Base-by-base conservation (phyloP, 2,888 invertebrate genomes). In the Dysmachus trigonus region DNA sequence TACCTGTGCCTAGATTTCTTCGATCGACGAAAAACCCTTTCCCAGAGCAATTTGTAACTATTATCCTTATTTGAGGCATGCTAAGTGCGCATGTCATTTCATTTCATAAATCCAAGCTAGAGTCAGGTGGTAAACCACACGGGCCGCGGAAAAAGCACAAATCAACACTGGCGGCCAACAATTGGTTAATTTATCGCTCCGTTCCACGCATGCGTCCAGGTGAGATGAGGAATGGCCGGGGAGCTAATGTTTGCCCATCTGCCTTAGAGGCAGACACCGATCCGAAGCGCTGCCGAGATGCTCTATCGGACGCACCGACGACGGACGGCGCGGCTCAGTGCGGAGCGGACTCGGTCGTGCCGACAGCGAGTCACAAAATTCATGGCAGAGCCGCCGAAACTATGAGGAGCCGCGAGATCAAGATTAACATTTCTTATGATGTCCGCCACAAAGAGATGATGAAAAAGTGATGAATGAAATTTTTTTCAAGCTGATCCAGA, bases 401-500 rank as follows among this genome's bases (percentile, higher is more conserved):
- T 53, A 53, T 85, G 85, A 76, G 76, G 53, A 77, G 82, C 86
- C 74, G 83, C 86, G 51, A 85, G 77, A 86, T 86, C 86, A 86
- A 86, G 86, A 86, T 86, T 86, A 86, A 77, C 31, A 86, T 72
- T 84, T 84, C 79, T 79, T 86, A 79, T 85, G 79, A 85, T 86
- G 86, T 33, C 77, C 77, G 79, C 22, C 85, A 86, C 71, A 86
- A 86, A 86, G 76, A 86, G 85, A 85, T 77, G 77, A 86, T 85
- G 86, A 86, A 86, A 76, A 86, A 79, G 77, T 86, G 86, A 79
- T 87, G 85, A 87, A 85, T 87, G 87, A 87, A 85, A 74, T 81
- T 87, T 83, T 53, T 82, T 87, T 30, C 81, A 27, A 51, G n/a
- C 51, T 18, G 53, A 15, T 22, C 18, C 53, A 33, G 22, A 18